phyloP scores from a whole-genome alignment of 2,888 invertebrate genomes.

The Bellardia bayeri region DNA sequence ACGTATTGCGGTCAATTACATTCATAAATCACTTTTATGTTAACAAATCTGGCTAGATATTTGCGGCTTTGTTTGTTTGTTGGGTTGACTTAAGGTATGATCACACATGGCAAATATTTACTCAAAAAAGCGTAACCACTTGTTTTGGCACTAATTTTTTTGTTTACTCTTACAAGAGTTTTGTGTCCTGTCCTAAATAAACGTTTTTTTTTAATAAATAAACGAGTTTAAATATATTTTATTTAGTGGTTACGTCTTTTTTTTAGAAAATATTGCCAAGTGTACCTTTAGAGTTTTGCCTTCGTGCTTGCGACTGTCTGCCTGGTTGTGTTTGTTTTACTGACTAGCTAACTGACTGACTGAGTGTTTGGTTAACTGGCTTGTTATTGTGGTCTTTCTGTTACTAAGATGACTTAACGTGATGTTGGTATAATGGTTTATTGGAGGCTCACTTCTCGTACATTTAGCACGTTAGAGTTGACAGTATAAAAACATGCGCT shows the following conservation, averaged over 20 bases:
- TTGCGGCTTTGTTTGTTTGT: conserved; percentile 29
- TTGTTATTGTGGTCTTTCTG: conserved; percentile 40
- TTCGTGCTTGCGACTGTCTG: conserved; percentile 3
- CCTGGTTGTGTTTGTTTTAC: conserved; percentile 11
- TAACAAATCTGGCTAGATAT: conserved; percentile 54
- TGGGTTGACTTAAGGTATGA: conserved; percentile 28
- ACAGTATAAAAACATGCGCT: conserved; percentile 9
- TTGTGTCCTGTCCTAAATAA: too few relatives aligned
- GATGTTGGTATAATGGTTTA: conserved; percentile 40
- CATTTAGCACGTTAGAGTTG: conserved; percentile 6
- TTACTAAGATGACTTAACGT: conserved; percentile 54
- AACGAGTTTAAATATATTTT: too few relatives aligned
- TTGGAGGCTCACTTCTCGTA: conserved; percentile 27
- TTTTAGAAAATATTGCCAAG: too few relatives aligned
- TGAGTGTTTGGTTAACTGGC: conserved; percentile 35
- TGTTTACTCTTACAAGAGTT: too few relatives aligned
- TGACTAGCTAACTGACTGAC: background rate
- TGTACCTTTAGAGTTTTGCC: background rate
- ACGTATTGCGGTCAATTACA: conserved; percentile 75
- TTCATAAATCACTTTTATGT: conserved; percentile 74
- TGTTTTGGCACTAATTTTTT: too few relatives aligned
- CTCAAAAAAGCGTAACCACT: too few relatives aligned
- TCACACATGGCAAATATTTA: too few relatives aligned
- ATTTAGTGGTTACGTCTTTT: too few relatives aligned
- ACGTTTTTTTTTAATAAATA: too few relatives aligned